These are phyloP conservation scores for Zosterops lateralis DNA, from an alignment of 2,113 vertebrate genomes.

Conservation along the genomic window DNA sequence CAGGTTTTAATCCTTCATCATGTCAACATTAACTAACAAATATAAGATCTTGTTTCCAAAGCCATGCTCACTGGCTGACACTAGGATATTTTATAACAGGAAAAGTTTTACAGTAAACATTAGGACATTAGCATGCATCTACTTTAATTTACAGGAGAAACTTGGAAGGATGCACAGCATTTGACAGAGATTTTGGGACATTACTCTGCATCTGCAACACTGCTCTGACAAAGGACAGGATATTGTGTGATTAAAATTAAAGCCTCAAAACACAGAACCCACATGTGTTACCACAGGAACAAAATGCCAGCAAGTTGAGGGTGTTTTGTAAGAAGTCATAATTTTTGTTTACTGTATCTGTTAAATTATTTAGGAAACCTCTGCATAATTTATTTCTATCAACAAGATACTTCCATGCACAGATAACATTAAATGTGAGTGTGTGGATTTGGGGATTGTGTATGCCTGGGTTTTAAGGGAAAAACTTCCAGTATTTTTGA, in stretches of 20 bases:
- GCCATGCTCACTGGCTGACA: rapidly evolving
- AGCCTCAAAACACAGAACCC: neutral
- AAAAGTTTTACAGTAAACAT: neutral
- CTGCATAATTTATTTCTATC: slow-evolving; percentile 44
- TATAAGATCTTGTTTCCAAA: neutral
- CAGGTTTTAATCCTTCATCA: neutral
- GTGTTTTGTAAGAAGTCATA: neutral
- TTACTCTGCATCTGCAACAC: neutral
- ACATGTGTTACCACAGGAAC: neutral
- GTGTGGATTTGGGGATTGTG: neutral
- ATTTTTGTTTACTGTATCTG: slow-evolving; percentile 6
- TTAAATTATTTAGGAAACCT: slow-evolving; percentile 42
- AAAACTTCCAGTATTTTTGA: neutral
- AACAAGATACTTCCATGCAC: neutral
- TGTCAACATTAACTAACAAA: neutral
- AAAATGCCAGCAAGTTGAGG: neutral
- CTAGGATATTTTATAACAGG: neutral
- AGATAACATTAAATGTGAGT: neutral
- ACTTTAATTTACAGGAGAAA: neutral
- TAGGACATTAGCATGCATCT: neutral
- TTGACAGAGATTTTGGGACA: neutral
- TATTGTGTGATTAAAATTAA: neutral
- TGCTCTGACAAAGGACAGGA: neutral
- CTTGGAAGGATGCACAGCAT: neutral
- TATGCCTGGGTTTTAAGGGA: neutral